Conservation (phyloP, 2,888 invertebrate species). For the Drosophila buzzatii region DNA sequence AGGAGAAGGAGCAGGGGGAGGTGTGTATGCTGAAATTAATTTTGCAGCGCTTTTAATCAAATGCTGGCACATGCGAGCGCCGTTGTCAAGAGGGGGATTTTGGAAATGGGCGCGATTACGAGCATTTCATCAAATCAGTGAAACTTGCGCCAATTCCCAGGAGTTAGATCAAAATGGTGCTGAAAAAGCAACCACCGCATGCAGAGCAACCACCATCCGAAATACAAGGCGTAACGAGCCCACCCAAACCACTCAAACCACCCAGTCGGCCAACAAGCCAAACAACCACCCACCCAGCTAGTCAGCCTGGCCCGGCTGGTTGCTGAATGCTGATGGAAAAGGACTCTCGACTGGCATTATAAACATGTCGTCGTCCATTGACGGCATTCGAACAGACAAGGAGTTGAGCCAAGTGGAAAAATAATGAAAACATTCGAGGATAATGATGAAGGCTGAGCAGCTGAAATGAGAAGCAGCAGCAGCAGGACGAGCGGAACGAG, state of each 20-base stretch:
- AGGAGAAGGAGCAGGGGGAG: background rate
- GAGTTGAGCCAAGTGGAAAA: slow-evolving; percentile 84
- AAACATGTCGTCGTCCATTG: slow-evolving; percentile 73
- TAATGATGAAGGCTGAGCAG: slow-evolving; percentile 59
- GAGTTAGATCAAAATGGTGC: slow-evolving; percentile 73
- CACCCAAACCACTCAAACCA: background rate
- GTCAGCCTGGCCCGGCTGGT: slow-evolving; percentile 17
- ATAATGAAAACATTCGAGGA: slow-evolving; percentile 84
- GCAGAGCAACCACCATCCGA: slow-evolving; percentile 25
- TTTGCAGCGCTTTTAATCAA: slow-evolving; percentile 82
- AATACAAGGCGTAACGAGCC: background rate
- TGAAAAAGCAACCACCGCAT: slow-evolving; percentile 38
- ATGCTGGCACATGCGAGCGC: slow-evolving; percentile 79
- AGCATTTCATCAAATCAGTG: slow-evolving; percentile 68
- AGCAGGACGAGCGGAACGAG: background rate
- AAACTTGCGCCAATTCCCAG: slow-evolving; percentile 67
- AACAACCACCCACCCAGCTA: slow-evolving; percentile 11
- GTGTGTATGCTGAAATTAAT: slow-evolving; percentile 65
- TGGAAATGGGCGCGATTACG: slow-evolving; percentile 61
- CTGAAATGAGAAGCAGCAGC: background rate
- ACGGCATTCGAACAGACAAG: slow-evolving; percentile 84
- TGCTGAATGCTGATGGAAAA: slow-evolving; percentile 16
- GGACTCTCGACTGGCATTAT: slow-evolving; percentile 51
- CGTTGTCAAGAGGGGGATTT: slow-evolving; percentile 49
- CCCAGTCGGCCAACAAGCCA: background rate